Conservation (phyloP, 2,888 invertebrate species). For the Sinelater perroti region DNA sequence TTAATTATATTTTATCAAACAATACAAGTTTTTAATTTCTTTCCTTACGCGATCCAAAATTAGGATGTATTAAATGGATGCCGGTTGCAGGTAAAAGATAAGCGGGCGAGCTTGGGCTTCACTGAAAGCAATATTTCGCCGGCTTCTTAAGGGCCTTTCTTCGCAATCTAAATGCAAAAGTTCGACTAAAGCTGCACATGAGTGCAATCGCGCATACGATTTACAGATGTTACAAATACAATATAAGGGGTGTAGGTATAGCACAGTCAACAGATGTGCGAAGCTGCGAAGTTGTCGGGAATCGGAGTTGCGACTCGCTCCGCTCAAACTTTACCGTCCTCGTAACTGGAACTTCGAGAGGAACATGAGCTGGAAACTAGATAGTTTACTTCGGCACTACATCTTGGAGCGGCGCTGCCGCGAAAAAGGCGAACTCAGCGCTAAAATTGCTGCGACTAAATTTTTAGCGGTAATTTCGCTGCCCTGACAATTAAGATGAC, state of each 20-base stretch:
- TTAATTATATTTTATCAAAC: slow-evolving; percentile 47
- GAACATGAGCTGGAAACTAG: slow-evolving; percentile 24
- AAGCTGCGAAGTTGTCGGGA: slow-evolving; percentile 43
- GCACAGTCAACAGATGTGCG: slow-evolving; percentile 49
- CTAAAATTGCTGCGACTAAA: slow-evolving; percentile 30
- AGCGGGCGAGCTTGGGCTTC: too few relatives aligned
- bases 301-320: slow-evolving; percentile 11
- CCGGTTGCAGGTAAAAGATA: slow-evolving; percentile 9
- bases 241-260: slow-evolving; percentile 42
- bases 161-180: slow-evolving; percentile 27
- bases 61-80: slow-evolving; percentile 23
- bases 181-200: slow-evolving; percentile 28
- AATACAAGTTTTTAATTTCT: slow-evolving; percentile 37
- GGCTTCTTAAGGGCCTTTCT: slow-evolving; percentile 26
- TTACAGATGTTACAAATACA: slow-evolving; percentile 44
- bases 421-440: slow-evolving; percentile 30
- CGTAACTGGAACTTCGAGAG: slow-evolving; percentile 24
- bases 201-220: slow-evolving; percentile 44
- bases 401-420: slow-evolving; percentile 11
- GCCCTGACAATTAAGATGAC: slow-evolving; percentile 41
- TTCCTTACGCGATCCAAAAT: slow-evolving; percentile 27
- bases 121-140: slow-evolving; percentile 20
- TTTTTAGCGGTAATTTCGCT: slow-evolving; percentile 39
- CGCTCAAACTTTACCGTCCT: slow-evolving; percentile 10
- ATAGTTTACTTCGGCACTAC: slow-evolving; percentile 20